Evolutionary conservation across 2,113 vertebrate genomes (phyloP).

Genomic region (Mola mola): DNA sequence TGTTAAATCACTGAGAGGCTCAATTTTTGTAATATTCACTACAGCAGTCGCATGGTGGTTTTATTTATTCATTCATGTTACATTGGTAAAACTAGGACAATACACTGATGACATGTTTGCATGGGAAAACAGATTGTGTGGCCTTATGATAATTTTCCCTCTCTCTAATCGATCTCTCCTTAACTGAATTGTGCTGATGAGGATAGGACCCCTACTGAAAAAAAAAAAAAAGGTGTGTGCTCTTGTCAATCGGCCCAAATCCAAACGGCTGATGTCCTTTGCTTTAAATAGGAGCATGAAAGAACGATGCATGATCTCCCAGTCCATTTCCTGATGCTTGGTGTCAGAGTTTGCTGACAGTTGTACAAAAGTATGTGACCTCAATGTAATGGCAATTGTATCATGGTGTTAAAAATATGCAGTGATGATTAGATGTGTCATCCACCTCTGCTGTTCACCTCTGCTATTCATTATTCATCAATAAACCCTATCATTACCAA

Average conservation of each 20-base stretch:
- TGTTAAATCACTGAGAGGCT: conserved; percentile 61
- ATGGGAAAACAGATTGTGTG: conserved; percentile 40
- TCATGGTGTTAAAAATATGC: conserved; percentile 39
- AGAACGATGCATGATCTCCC: neutral
- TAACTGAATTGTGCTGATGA: conserved; percentile 28
- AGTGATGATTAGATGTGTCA: conserved; percentile 34
- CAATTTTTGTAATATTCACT: conserved; percentile 55
- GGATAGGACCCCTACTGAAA: neutral
- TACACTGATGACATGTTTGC: conserved; percentile 52
- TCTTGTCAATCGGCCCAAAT: conserved; percentile 38
- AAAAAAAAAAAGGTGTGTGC: conserved; percentile 20
- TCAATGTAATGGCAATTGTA: conserved; percentile 9
- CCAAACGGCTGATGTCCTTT: conserved; percentile 31
- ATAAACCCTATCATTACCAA: conserved; percentile 18
- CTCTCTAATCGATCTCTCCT: neutral
- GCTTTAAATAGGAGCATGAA: conserved; percentile 18
- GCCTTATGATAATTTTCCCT: conserved; percentile 21
- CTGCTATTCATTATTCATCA: conserved; percentile 25
- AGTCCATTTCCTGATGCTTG: conserved; percentile 1
- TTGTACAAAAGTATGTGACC: conserved; percentile 13
- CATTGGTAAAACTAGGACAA: conserved; percentile 41
- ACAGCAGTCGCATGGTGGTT: conserved; percentile 27
- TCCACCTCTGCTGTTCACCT: conserved; percentile 23
- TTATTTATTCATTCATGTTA: conserved; percentile 36
- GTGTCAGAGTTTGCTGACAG: conserved; percentile 23